Evolutionary conservation across 2,888 invertebrate species (phyloP), one percentile per base, ranked within the genome.

Genomic region (Agrochola circellaris): DNA sequence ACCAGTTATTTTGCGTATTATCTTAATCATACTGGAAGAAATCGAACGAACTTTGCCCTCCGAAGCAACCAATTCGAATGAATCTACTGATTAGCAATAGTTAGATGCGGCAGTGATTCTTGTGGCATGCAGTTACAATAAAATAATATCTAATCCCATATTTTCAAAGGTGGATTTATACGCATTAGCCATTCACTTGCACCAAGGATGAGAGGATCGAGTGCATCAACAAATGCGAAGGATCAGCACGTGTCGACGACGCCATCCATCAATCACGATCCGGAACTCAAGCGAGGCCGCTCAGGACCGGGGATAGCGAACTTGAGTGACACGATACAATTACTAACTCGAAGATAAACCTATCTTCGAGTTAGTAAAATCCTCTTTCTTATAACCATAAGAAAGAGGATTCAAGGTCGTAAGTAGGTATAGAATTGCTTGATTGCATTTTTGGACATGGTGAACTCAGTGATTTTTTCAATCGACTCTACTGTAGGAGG

Each of bases 201-300:
- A 73, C 87, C 89, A 87, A 79, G 73, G 75, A 85, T 77, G 74
- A 80, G 73, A 83, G 77, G 87, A 91, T 93, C 89, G 92, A 91
- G 90, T 93, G 92, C 87, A 89, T 88, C 85, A 87, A 89, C 87
- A 92, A 92, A 92, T 91, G 91, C 91, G 89, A 90, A 91, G 88
- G 90, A 91, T 89, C 86, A 89, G 82, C 88, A 88, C 89, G 89
- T 91, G 90, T 90, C 85, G 86, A 88, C 87, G 87, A 90, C 86
- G 88, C 89, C 91, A 91, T 92, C 91, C 91, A 92, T 95, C 92
- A 91, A 92, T 93, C 94, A 93, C 88, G 92, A 93, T 91, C 93
- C 94, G 95, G 95, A 95, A 95, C 94, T 92, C 74, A 82, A 89
- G 89, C 82, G 61, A 88, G 88, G 85, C 64, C 79, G 74, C 61